phyloP scores from a whole-genome alignment of 1,140 invertebrate species.

The Triops cancriformis region DNA sequence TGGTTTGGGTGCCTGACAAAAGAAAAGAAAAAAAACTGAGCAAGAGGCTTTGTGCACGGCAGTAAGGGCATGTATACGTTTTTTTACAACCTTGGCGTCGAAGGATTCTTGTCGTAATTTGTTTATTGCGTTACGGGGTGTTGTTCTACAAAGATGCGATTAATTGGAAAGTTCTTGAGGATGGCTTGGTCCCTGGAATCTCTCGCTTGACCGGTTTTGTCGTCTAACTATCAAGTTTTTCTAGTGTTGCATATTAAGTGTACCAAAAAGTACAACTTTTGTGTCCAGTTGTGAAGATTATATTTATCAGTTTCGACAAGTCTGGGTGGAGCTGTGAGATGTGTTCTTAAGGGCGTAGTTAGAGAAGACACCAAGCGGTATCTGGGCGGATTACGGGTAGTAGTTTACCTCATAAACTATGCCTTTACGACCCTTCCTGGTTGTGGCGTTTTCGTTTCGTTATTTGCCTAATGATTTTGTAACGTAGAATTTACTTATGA shows the following conservation, averaged over 20 bases:
- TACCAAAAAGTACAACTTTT: not conserved
- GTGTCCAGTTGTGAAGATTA: not conserved
- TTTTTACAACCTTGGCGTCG: not conserved
- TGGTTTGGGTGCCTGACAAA: too few relatives aligned
- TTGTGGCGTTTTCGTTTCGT: not conserved
- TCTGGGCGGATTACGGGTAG: not conserved
- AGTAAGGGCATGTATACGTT: not conserved
- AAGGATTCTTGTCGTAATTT: not conserved
- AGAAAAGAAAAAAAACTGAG: too few relatives aligned
- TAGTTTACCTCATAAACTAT: not conserved
- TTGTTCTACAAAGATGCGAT: too few relatives aligned
- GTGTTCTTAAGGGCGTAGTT: not conserved
- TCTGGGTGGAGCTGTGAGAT: not conserved
- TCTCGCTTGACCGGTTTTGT: too few relatives aligned
- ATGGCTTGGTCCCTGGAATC: too few relatives aligned
- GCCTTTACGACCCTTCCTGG: not conserved
- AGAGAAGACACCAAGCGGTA: not conserved
- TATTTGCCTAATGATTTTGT: constrained; percentile 2
- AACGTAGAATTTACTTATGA: not conserved
- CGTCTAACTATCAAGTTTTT: too few relatives aligned
- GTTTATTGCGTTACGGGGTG: not conserved
- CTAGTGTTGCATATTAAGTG: not conserved
- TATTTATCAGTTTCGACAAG: constrained; percentile 7
- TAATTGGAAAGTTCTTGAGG: too few relatives aligned
- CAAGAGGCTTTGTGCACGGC: too few relatives aligned